Base-by-base conservation (phyloP, 2,888 invertebrate species). In the Hirudinaria manillensis region DNA sequence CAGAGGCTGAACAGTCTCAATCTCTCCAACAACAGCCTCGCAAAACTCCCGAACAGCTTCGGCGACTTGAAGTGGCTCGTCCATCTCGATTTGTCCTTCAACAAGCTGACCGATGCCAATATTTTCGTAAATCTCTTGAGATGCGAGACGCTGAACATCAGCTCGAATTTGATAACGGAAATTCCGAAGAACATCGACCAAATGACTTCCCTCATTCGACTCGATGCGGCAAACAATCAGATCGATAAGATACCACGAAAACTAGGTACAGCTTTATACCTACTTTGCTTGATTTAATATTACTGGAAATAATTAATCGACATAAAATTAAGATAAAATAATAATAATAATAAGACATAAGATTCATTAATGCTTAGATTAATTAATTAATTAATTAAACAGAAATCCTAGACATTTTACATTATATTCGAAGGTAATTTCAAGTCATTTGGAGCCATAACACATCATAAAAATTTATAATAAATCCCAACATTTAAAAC, bases 141-240 rank as follows among this genome's bases (percentile, higher is more conserved):
- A 67, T 78, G 78, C 55, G 79, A 83, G 76, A 79, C 80, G 21
- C 78, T 84, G 29, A 77, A 82, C 73, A 75, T 83, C 0, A 79
- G 82, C 4, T 77, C 79, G 72, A 84, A 84, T 78, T 76, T 79
- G 27, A 80, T 84, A 0, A 82, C 82, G 36, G 80, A 81, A 0
- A 78, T 84, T 16, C 84, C 84, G 3, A 81, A 80, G 0, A 81
- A 82, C 55, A 81, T 84, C 6, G 80, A 80, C 32, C 79, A 81
- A 16, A 81, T 84, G 82, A 81, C 82, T 76, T 78, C 81, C 19
- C 79, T 84, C n/a, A 78, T 80, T 13, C 78, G 79, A 0, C 76
- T 84, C 3, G 81, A 83, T 75, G 76, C 84, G 1, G 82, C 83
- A 7, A 78, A 80, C 53, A 84, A 84, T 77, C 36, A 32, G 24